These are phyloP conservation scores for Agonopterix heracliana DNA, from an alignment of 2,888 invertebrate species.

Conservation along the genomic window DNA sequence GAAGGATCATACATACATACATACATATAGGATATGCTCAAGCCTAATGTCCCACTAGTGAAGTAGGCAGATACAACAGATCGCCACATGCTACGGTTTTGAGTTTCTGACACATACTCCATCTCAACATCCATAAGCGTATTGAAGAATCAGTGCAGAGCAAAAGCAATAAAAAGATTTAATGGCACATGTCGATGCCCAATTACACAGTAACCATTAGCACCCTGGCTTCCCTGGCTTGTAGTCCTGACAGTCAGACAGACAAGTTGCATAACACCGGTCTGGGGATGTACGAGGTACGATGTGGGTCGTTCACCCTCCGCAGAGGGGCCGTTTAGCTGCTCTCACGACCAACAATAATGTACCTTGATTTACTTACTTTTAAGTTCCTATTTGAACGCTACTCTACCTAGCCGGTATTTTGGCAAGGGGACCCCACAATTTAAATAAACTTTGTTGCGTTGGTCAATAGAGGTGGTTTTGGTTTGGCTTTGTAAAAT, in stretches of 20 bases:
- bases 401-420: neutral
- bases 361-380: slow-evolving; percentile 13
- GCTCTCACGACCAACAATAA: slow-evolving; percentile 4
- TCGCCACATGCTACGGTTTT: too few species aligned
- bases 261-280: slow-evolving; percentile 39
- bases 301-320: neutral
- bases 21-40: too few species aligned
- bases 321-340: slow-evolving; percentile 42
- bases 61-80: too few species aligned
- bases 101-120: too few species aligned
- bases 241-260: slow-evolving; percentile 33
- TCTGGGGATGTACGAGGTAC: slow-evolving; percentile 14
- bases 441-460: slow-evolving; percentile 18
- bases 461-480: slow-evolving; percentile 15
- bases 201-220: neutral
- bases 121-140: too few species aligned
- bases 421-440: slow-evolving; percentile 8
- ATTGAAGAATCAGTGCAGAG: too few species aligned
- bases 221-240: slow-evolving; percentile 32
- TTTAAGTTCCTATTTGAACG: slow-evolving; percentile 14
- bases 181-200: too few species aligned
- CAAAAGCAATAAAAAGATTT: too few species aligned
- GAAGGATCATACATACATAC: too few species aligned
- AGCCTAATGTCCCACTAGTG: too few species aligned
- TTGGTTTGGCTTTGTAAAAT: slow-evolving; percentile 11